phyloP scores from a whole-genome alignment of 2,888 invertebrate species.

The Pseudococcus viburni region DNA sequence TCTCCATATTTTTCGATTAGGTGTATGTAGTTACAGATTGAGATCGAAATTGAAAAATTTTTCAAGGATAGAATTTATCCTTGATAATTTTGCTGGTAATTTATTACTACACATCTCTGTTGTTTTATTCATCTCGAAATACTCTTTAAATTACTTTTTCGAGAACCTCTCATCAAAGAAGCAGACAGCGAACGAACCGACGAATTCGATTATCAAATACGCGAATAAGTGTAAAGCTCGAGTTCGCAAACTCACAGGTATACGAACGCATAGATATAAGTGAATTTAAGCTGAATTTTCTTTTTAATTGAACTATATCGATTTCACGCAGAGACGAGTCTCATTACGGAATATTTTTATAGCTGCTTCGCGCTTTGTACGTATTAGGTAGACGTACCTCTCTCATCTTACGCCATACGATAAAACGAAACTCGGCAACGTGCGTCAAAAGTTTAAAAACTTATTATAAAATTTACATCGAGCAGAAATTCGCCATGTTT shows the following conservation, averaged over 20 bases:
- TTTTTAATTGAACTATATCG: constrained; percentile 25
- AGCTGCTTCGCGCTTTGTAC: background rate
- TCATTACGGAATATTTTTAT: constrained; percentile 6
- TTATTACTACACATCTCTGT: background rate
- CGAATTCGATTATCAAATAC: background rate
- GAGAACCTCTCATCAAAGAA: background rate
- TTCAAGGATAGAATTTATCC: background rate
- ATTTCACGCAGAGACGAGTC: background rate
- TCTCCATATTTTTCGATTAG: no score
- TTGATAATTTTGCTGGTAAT: background rate
- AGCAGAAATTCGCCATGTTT: constrained; percentile 5
- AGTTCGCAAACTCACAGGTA: background rate
- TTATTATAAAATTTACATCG: constrained; percentile 31
- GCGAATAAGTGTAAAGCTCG: background rate
- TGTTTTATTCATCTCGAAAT: background rate
- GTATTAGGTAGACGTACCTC: no score
- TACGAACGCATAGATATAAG: background rate
- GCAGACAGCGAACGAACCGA: background rate
- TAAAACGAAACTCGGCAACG: background rate
- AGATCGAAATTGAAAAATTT: background rate
- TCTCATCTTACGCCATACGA: no score
- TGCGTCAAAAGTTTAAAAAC: constrained; percentile 32
- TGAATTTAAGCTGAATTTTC: constrained; percentile 9
- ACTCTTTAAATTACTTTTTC: background rate
- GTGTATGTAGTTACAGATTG: background rate